A percentile compares a stretch with the other conserved stretches of the same genome.
Conservation (phyloP, 2,888 invertebrate genomes). For the Stenchaetothrips biformis region DNA sequence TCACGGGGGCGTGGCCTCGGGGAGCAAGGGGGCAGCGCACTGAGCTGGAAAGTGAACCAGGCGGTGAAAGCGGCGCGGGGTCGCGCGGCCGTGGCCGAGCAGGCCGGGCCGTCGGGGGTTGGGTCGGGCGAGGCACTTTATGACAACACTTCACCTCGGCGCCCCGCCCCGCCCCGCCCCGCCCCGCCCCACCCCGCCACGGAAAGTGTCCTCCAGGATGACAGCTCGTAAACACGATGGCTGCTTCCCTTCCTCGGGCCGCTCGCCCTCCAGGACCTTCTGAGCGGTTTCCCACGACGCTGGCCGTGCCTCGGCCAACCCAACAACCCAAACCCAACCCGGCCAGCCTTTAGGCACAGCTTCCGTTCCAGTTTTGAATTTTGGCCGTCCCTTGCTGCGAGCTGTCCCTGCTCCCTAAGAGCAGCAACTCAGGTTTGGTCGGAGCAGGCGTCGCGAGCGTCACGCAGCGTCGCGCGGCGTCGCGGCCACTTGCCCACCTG, state of each 20-base stretch:
- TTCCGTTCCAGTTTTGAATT: too few species aligned
- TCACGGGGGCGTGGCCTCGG: too few species aligned
- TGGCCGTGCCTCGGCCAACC: too few species aligned
- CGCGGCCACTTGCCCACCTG: too few species aligned
- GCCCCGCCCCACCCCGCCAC: background rate
- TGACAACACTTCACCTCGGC: background rate
- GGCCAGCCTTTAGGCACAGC: too few species aligned
- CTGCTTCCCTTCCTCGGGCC: background rate
- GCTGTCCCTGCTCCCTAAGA: too few species aligned
- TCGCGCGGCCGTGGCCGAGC: background rate
- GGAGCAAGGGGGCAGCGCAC: background rate
- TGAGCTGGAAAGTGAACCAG: conserved; percentile 20
- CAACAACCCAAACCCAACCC: too few species aligned
- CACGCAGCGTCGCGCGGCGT: too few species aligned
- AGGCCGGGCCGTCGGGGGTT: background rate
- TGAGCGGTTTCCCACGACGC: background rate
- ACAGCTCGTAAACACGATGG: background rate
- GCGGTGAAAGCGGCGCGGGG: background rate
- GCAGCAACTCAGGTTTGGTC: too few species aligned
- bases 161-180: background rate
- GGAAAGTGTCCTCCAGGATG: background rate
- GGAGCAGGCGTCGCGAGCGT: too few species aligned
- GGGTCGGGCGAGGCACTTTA: background rate
- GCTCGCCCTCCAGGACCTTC: too few species aligned
- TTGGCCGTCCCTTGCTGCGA: too few species aligned